These are phyloP conservation scores for Leptodactylus fallax DNA, from an alignment of 2,797 vertebrate genomes.

Conservation along the genomic window DNA sequence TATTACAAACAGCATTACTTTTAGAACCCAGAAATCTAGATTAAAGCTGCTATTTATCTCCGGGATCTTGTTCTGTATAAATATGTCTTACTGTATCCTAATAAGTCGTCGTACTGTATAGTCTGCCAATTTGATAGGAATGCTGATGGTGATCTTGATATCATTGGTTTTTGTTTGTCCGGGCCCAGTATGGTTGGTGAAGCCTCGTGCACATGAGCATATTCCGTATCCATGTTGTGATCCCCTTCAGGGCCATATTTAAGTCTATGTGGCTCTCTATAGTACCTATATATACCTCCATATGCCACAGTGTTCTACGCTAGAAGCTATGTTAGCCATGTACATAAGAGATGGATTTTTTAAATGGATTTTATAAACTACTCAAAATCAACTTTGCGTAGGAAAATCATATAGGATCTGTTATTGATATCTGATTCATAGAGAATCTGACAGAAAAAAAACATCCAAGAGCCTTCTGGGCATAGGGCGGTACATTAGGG, in stretches of 20 bases:
- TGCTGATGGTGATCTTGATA: not conserved
- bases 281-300: not conserved
- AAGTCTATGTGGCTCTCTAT: not conserved
- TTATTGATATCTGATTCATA: no score
- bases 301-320: not conserved
- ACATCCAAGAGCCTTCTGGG: no score
- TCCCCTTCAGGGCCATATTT: not conserved
- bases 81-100: conserved; percentile 37
- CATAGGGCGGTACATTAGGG: no score
- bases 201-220: not conserved
- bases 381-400: no score
- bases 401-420: no score
- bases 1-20: conserved; percentile 55
- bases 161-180: not conserved
- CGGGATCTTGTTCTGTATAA: conserved; percentile 16
- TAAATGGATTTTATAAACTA: no score
- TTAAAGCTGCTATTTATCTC: conserved; percentile 49
- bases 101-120: conserved; percentile 6
- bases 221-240: not conserved
- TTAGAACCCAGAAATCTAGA: conserved; percentile 45
- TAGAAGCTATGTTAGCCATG: not conserved
- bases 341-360: no score
- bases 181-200: not conserved
- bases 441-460: no score
- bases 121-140: not conserved